Evolutionary conservation across 2,797 vertebrate genomes (phyloP), one percentile per base, ranked within the genome.

Genomic region (Takifugu ocellatus): DNA sequence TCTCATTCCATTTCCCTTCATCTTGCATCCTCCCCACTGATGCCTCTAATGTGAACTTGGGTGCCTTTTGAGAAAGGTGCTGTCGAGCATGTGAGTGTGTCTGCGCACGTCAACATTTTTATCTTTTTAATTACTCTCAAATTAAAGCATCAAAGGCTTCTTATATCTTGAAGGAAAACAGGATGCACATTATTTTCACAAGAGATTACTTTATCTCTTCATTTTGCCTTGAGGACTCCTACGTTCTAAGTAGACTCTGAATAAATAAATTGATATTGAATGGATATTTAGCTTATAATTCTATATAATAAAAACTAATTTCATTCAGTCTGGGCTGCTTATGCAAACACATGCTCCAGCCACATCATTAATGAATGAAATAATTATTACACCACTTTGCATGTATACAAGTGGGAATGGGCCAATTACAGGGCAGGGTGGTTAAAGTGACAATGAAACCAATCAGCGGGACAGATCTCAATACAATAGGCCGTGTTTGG

Each of bases 81-180:
- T 49, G 44, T 43, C 56, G 61, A 36, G 51, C 46, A 46, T 39
- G 44, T 52, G 25, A 21, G 29, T 25, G 61, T 14, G 39, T 63
- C 52, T 71, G 72, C 21, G 2, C 16, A 15, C 43, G 11, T 15
- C 43, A 21, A 46, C 6, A n/a, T 75, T 65, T 36, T 60, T 71
- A 65, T 77, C 72, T 80, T 75, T 57, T 77, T 77, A 82, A 67
- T 72, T 72, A 54, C 68, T 75, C 64, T 70, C 48, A n/a, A 46
- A 84, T 81, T 63, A 68, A 58, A 55, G 54, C 73, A 72, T 79
- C 68, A 78, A 81, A 82, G 62, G 25, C 25, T 15, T 69, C 26
- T 66, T 59, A 39, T 49, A 72, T 50, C 72, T 55, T 68, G 54
- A 79, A 68, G 58, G 61, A 47, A 25, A 68, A 7, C 33, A 33